Percentiles rank a stretch among this genome's conserved stretches.
phyloP scores from a whole-genome alignment of 2,797 vertebrate genomes.

The Danio aesculapii region DNA sequence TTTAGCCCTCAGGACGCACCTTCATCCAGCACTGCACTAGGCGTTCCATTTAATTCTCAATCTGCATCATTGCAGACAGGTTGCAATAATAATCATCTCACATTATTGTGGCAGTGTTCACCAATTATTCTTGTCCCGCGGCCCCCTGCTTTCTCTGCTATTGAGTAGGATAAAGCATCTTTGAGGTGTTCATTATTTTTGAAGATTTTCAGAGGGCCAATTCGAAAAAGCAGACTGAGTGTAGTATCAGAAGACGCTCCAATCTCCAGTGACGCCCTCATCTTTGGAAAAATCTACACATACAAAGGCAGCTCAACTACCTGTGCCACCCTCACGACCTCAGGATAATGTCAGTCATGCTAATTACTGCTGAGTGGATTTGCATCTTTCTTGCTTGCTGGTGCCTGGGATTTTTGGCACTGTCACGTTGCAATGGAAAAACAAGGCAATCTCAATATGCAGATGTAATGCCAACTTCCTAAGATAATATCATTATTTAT shows the following conservation, averaged over 20 bases:
- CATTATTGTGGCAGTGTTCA: slow-evolving; percentile 22
- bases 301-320: not conserved
- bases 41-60: slow-evolving; percentile 37
- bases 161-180: slow-evolving; percentile 7
- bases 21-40: slow-evolving; percentile 10
- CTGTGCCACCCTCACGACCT: not conserved
- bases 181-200: slow-evolving; percentile 21
- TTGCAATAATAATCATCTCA: slow-evolving; percentile 45
- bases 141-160: not conserved
- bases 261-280: not conserved
- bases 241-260: not conserved
- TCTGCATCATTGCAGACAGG: slow-evolving; percentile 36
- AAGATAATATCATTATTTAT: slow-evolving; percentile 40
- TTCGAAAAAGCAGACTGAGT: not conserved
- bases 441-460: not conserved
- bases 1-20: slow-evolving; percentile 37
- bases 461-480: slow-evolving; percentile 7
- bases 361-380: not conserved
- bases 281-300: slow-evolving; percentile 3
- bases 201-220: not conserved
- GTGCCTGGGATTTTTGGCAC: not conserved
- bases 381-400: slow-evolving; percentile 19
- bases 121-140: slow-evolving; percentile 2
- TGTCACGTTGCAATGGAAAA: not conserved
- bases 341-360: slow-evolving; percentile 8